These are phyloP conservation scores for Drosophila parthenogenetica DNA, from an alignment of 2,888 invertebrate genomes.

Conservation along the genomic window DNA sequence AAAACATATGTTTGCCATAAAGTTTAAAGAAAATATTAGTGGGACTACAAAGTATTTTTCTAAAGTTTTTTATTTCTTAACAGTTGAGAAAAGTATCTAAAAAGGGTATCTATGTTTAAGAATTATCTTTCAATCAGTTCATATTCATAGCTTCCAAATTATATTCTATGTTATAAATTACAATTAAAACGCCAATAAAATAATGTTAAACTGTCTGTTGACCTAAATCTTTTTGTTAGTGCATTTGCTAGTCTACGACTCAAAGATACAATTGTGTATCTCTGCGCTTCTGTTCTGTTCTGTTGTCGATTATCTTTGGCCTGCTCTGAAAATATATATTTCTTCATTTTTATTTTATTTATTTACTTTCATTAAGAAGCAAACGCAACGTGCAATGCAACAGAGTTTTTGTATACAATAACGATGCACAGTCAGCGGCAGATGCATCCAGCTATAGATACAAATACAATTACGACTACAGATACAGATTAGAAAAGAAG, in stretches of 20 bases:
- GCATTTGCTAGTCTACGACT: constrained; percentile 6
- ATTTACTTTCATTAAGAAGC: constrained; percentile 66
- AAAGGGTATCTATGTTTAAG: no score
- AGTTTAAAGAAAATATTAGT: no score
- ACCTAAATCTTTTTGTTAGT: neutral
- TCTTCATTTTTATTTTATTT: constrained; percentile 79
- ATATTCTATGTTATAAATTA: no score
- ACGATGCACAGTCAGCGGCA: constrained; percentile 32
- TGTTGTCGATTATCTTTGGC: constrained; percentile 36
- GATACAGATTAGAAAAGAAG: constrained; percentile 39
- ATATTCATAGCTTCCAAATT: no score
- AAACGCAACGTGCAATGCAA: constrained; percentile 47
- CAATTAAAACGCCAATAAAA: no score
- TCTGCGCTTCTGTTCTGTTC: constrained; percentile 23
- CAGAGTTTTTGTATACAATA: constrained; percentile 51
- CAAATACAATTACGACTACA: constrained; percentile 28
- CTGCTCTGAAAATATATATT: constrained; percentile 58
- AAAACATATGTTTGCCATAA: no score
- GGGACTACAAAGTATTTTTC: no score
- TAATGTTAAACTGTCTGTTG: no score
- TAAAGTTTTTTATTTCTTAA: no score
- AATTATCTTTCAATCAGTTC: no score
- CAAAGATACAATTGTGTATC: neutral
- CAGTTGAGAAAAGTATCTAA: no score
- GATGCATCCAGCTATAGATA: constrained; percentile 35